Conservation (phyloP, 2,113 vertebrate genomes). For the Microcebus tavaratra region DNA sequence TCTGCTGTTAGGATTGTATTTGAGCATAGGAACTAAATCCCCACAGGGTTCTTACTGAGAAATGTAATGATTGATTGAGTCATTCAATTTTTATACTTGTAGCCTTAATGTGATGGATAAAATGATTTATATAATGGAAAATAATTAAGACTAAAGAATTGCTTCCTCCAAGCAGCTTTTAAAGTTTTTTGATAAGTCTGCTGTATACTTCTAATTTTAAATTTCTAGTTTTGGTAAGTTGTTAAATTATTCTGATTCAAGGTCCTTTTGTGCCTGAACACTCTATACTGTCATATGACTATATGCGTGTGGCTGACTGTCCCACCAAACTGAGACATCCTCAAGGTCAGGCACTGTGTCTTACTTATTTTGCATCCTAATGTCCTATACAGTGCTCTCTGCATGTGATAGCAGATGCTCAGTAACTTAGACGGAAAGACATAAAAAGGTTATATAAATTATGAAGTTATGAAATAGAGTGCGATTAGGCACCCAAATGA, state of each 20-base stretch:
- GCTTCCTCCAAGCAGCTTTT: neutral
- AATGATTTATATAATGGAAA: neutral
- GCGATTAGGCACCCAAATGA: neutral
- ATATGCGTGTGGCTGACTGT: neutral
- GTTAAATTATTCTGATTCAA: neutral
- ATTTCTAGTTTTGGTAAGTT: conserved; percentile 24
- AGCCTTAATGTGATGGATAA: neutral
- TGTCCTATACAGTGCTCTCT: neutral
- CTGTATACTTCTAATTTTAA: conserved; percentile 6
- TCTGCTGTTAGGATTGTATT: neutral
- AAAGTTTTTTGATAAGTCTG: conserved; percentile 11
- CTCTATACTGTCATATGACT: neutral
- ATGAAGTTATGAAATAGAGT: neutral
- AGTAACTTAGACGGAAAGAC: neutral
- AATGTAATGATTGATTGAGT: neutral
- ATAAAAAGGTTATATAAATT: neutral
- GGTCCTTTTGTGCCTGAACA: neutral
- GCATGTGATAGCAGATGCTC: neutral
- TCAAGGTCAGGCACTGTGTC: neutral
- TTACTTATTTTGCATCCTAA: neutral
- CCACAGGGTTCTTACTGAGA: neutral
- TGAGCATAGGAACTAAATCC: neutral
- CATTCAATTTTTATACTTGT: neutral
- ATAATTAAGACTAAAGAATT: neutral
- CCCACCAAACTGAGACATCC: neutral